These are phyloP conservation scores for Coilia nasus DNA, from an alignment of 2,797 vertebrate species.

Conservation along the genomic window DNA sequence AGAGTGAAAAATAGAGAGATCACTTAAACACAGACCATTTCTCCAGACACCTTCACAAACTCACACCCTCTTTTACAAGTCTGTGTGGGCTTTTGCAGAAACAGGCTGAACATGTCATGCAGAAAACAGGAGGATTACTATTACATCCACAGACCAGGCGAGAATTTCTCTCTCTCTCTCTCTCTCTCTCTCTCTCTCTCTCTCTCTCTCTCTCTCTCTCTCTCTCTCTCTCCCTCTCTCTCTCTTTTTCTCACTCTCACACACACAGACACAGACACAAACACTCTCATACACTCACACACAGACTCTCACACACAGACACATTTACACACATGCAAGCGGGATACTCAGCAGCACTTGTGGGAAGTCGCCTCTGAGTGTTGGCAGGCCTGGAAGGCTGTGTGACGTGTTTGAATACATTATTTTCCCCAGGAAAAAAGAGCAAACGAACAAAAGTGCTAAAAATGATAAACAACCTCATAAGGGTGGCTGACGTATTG, in stretches of 20 bases:
- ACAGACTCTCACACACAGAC: not conserved
- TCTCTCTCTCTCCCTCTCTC: too few species aligned
- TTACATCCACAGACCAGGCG: not conserved
- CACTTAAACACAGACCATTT: slow-evolving; percentile 10
- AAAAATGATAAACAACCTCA: slow-evolving; percentile 19
- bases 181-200: not conserved
- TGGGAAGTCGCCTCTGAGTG: not conserved
- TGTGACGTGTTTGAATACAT: slow-evolving; percentile 16
- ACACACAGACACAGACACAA: not conserved
- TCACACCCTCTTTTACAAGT: slow-evolving; percentile 26
- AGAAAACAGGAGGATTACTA: slow-evolving; percentile 6
- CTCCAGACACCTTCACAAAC: slow-evolving; percentile 23
- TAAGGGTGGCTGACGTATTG: slow-evolving; percentile 2
- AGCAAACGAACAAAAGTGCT: slow-evolving; percentile 3
- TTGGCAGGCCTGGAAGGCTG: slow-evolving; percentile 1
- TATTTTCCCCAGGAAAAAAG: not conserved
- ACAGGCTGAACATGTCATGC: slow-evolving; percentile 20
- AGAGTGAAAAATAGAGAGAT: not conserved
- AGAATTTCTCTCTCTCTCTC: not conserved
- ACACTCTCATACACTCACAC: not conserved
- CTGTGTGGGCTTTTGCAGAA: slow-evolving; percentile 23
- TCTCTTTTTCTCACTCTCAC: not conserved
- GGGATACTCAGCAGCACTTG: not conserved
- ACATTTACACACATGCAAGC: not conserved
- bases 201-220: not conserved